A percentile compares a stretch with the other conserved stretches of the same genome.
phyloP scores from a whole-genome alignment of 2,797 vertebrate species.

The Poeciliopsis turneri region DNA sequence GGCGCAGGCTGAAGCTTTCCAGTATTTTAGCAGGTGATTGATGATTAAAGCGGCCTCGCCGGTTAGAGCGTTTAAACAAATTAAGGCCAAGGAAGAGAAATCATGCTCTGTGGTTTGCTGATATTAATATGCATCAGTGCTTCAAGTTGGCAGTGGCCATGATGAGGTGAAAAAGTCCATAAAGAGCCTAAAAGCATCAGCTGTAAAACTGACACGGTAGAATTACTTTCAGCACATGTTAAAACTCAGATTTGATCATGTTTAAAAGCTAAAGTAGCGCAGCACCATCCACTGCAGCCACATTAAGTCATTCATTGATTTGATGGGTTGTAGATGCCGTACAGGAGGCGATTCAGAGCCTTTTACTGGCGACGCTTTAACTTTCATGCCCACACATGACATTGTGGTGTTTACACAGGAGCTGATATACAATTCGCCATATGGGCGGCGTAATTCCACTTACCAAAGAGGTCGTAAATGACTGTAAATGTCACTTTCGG shows the following conservation, averaged over 20 bases:
- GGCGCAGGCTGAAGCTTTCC: slow-evolving; percentile 36
- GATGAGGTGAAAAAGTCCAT: slow-evolving; percentile 17
- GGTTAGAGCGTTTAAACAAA: slow-evolving; percentile 15
- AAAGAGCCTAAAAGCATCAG: slow-evolving; percentile 6
- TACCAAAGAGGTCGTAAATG: slow-evolving; percentile 50
- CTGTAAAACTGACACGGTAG: slow-evolving; percentile 11
- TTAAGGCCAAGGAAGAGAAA: slow-evolving; percentile 12
- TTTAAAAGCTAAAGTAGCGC: slow-evolving; percentile 1
- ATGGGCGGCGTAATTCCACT: slow-evolving; percentile 38
- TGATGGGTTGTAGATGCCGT: neutral
- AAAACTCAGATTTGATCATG: slow-evolving; percentile 9
- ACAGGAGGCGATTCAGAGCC: neutral
- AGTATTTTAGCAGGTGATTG: slow-evolving; percentile 36
- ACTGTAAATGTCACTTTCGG: slow-evolving; percentile 52
- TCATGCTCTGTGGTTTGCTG: neutral
- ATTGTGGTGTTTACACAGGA: slow-evolving; percentile 13
- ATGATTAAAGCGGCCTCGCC: slow-evolving; percentile 13
- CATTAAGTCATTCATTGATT: slow-evolving; percentile 6
- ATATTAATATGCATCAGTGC: slow-evolving; percentile 10
- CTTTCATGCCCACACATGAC: neutral
- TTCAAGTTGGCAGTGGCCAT: slow-evolving; percentile 1
- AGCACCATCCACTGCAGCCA: neutral
- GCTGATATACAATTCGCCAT: slow-evolving; percentile 4
- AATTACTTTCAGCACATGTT: slow-evolving; percentile 6
- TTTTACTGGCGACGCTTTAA: slow-evolving; percentile 11